These are phyloP conservation scores for Encarsia formosa DNA, from an alignment of 2,888 invertebrate species.

Conservation along the genomic window DNA sequence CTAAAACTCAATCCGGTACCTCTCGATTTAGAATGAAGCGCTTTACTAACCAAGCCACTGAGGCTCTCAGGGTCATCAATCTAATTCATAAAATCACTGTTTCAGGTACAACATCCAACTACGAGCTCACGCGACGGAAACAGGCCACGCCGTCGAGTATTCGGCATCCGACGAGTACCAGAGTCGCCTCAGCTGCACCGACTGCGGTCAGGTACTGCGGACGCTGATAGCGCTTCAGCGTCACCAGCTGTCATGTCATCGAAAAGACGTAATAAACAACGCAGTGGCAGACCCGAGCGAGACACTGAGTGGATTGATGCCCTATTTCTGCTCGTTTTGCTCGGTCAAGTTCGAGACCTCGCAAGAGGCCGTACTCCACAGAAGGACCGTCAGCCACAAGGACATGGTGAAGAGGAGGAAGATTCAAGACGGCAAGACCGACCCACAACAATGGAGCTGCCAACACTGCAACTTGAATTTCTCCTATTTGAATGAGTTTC, in stretches of 20 bases:
- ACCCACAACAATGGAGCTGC: conserved; percentile 53
- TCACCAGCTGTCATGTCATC: conserved; percentile 63
- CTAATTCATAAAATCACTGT: too few species aligned
- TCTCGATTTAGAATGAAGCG: too few species aligned
- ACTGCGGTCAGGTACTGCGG: conserved; percentile 60
- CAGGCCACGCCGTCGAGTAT: conserved; percentile 53
- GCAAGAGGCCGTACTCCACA: conserved; percentile 63
- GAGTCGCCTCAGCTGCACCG: conserved; percentile 59
- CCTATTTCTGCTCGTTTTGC: conserved; percentile 69
- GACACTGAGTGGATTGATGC: conserved; percentile 38
- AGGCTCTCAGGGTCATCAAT: too few species aligned
- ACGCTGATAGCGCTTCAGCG: conserved; percentile 65
- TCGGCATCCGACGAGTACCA: conserved; percentile 66
- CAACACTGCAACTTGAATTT: conserved; percentile 59
- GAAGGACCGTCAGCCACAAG: conserved; percentile 63
- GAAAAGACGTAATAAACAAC: conserved; percentile 38
- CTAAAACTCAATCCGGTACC: too few species aligned
- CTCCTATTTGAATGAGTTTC: conserved; percentile 57
- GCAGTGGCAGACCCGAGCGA: not conserved
- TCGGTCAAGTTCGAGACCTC: conserved; percentile 60
- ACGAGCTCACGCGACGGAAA: conserved; percentile 57
- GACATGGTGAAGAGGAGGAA: conserved; percentile 52
- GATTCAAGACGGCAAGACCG: not conserved
- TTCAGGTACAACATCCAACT: conserved; percentile 72
- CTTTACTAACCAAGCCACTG: too few species aligned